Evolutionary conservation across 2,797 vertebrate genomes (phyloP).

Genomic region (Sebastes matsubarae): DNA sequence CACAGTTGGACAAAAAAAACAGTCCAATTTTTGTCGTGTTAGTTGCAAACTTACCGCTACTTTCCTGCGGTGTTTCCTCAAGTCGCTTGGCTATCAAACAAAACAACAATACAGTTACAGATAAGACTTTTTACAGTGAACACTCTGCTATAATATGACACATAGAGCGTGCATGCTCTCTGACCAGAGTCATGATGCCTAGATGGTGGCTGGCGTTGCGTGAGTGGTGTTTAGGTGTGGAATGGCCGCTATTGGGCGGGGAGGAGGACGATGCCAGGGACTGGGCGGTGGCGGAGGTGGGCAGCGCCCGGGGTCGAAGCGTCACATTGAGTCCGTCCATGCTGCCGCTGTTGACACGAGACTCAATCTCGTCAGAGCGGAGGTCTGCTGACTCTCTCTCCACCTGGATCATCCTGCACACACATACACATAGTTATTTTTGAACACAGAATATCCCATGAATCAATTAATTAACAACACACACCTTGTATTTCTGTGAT

Average conservation of each 20-base stretch:
- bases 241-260: slow-evolving; percentile 90
- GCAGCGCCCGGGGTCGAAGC: slow-evolving; percentile 89
- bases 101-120: slow-evolving; percentile 29
- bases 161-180: slow-evolving; percentile 18
- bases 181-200: slow-evolving; percentile 96
- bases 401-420: slow-evolving; percentile 94
- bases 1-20: not conserved
- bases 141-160: not conserved
- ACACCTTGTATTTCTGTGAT: not conserved
- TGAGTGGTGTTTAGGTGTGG: slow-evolving; percentile 90
- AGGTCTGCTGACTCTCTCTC: slow-evolving; percentile 95
- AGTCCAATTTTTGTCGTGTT: not conserved
- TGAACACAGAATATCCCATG: not conserved
- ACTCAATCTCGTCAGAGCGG: slow-evolving; percentile 93
- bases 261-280: slow-evolving; percentile 93
- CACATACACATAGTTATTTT: not conserved
- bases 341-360: slow-evolving; percentile 93
- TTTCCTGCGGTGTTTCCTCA: slow-evolving; percentile 96
- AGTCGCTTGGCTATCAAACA: slow-evolving; percentile 90
- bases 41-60: slow-evolving; percentile 87
- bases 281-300: slow-evolving; percentile 93
- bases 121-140: not conserved
- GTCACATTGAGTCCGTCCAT: slow-evolving; percentile 95
- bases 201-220: slow-evolving; percentile 92
- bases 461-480: not conserved